Evolutionary conservation across 2,888 invertebrate species (phyloP).

Genomic region (Caenorhabditis doughertyi): DNA sequence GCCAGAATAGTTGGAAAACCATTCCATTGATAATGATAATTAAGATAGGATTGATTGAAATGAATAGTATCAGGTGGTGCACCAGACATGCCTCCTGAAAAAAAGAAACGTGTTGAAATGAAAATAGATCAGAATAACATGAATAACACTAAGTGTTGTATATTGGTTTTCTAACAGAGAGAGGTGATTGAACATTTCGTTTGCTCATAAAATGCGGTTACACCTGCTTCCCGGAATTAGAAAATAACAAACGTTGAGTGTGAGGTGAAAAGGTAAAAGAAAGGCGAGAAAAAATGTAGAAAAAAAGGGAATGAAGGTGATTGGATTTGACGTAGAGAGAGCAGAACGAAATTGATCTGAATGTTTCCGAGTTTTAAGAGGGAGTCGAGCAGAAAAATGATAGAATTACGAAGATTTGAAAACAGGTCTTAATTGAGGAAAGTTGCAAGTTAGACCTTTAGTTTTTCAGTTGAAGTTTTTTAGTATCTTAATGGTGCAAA

Average conservation of each 20-base stretch:
- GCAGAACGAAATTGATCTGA: background rate
- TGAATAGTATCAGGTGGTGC: conserved; percentile 30
- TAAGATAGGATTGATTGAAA: conserved; percentile 40
- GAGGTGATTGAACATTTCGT: conserved; percentile 13
- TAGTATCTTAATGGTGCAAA: too few relatives aligned
- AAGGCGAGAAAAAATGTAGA: too few relatives aligned
- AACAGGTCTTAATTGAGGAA: too few relatives aligned
- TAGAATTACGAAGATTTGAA: too few relatives aligned
- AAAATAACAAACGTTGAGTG: conserved; percentile 5
- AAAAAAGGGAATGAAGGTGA: background rate
- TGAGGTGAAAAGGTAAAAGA: too few relatives aligned
- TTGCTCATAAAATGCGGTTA: conserved; percentile 2
- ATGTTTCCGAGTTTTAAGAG: too few relatives aligned
- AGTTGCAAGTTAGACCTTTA: too few relatives aligned
- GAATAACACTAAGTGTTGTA: conserved; percentile 5
- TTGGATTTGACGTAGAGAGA: background rate
- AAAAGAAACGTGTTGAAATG: background rate
- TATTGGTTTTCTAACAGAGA: background rate
- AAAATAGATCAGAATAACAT: background rate
- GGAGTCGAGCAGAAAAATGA: too few relatives aligned
- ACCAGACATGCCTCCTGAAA: conserved; percentile 27
- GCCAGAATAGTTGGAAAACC: conserved; percentile 41
- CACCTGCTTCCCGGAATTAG: conserved; percentile 35
- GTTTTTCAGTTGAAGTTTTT: too few relatives aligned
- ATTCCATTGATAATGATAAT: conserved; percentile 27